These are phyloP conservation scores for Gisinianus flammeolus DNA, from an alignment of 2,888 invertebrate species.

Conservation along the genomic window DNA sequence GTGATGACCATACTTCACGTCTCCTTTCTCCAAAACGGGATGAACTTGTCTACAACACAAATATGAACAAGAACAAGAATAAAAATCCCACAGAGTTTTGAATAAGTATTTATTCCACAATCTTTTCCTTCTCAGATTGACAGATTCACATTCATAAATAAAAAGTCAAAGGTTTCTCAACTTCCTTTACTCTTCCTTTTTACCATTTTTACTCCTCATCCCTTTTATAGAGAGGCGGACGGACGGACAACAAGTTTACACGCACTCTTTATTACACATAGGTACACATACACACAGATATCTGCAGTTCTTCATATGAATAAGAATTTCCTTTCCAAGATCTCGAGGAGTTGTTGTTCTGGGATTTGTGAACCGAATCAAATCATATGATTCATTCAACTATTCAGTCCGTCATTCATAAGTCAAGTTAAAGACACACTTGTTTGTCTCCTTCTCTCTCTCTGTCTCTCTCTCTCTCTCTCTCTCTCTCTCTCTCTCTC, in stretches of 20 bases:
- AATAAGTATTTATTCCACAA: neutral
- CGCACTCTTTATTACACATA: neutral
- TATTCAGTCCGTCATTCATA: slow-evolving; percentile 20
- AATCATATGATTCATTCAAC: slow-evolving; percentile 12
- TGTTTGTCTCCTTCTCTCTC: slow-evolving; percentile 9
- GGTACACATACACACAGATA: neutral
- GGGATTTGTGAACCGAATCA: slow-evolving; percentile 1
- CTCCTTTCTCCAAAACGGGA: slow-evolving; percentile 56
- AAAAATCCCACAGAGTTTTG: neutral
- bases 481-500: neutral
- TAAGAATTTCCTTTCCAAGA: neutral
- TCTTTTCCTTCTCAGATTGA: too few species aligned
- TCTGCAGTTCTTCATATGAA: too few species aligned
- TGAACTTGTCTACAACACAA: slow-evolving; percentile 54
- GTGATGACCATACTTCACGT: slow-evolving; percentile 48
- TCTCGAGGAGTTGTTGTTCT: too few species aligned
- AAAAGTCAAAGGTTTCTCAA: too few species aligned
- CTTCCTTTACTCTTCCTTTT: too few species aligned
- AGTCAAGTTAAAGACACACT: slow-evolving; percentile 22
- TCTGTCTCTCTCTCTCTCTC: slow-evolving; percentile 4
- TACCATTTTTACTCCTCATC: too few species aligned
- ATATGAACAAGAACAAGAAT: neutral
- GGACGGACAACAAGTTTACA: too few species aligned
- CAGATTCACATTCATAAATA: too few species aligned
- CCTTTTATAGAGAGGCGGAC: too few species aligned